Conservation (phyloP, 2,797 vertebrate species). For the Mycteria americana region DNA sequence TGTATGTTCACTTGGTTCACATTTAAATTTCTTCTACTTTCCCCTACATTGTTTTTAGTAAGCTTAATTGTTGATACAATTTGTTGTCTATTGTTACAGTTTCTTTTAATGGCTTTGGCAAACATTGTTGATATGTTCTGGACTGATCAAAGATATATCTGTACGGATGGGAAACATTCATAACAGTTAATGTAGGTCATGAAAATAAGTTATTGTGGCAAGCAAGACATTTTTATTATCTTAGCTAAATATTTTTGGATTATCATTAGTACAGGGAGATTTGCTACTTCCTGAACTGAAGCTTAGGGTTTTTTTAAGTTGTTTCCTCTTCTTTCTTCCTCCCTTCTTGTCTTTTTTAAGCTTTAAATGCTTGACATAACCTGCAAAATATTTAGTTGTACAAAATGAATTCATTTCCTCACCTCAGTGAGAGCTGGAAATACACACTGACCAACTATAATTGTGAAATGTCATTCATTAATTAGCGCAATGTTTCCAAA, state of each 20-base stretch:
- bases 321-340: not conserved
- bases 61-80: not conserved
- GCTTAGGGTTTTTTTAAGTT: not conserved
- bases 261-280: not conserved
- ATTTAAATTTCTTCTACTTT: not conserved
- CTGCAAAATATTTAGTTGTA: not conserved
- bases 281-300: not conserved
- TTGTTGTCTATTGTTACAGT: not conserved
- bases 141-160: slow-evolving; percentile 15
- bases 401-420: not conserved
- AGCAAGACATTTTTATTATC: slow-evolving; percentile 39
- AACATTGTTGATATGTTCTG: not conserved
- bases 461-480: not conserved
- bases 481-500: not conserved
- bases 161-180: slow-evolving; percentile 43
- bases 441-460: not conserved
- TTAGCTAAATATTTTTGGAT: slow-evolving; percentile 24
- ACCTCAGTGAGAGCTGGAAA: not conserved
- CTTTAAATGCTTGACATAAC: not conserved
- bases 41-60: not conserved
- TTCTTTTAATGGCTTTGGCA: not conserved
- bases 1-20: not conserved
- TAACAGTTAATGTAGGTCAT: slow-evolving; percentile 25
- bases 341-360: not conserved
- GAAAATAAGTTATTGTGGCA: slow-evolving; percentile 29